These are phyloP conservation scores for Myrmecobius fasciatus DNA, from an alignment of 2,113 vertebrate species.

Conservation along the genomic window DNA sequence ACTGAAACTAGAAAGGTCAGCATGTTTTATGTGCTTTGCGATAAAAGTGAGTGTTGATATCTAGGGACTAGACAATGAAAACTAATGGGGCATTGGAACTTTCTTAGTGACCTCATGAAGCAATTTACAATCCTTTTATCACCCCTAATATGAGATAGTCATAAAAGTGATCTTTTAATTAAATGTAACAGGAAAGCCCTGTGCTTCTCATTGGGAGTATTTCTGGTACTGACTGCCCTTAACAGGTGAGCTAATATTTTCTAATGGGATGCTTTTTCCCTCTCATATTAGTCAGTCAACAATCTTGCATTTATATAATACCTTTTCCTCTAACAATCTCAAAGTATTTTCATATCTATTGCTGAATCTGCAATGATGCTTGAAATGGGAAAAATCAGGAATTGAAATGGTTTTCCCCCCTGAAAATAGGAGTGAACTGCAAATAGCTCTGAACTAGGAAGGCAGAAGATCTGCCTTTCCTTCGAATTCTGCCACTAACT, in stretches of 20 bases:
- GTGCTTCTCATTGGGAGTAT: slow-evolving; percentile 40
- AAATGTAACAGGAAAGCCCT: slow-evolving; percentile 59
- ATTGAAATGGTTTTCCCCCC: neutral
- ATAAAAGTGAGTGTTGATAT: slow-evolving; percentile 73
- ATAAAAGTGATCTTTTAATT: slow-evolving; percentile 72
- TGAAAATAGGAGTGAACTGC: neutral
- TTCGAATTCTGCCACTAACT: neutral
- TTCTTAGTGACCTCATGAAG: slow-evolving; percentile 69
- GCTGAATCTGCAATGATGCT: neutral
- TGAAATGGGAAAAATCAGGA: neutral
- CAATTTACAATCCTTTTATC: slow-evolving; percentile 69
- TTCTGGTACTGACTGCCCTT: slow-evolving; percentile 33
- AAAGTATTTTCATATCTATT: neutral
- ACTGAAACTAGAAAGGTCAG: slow-evolving; percentile 65
- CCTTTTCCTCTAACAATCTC: neutral
- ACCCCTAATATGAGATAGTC: slow-evolving; percentile 63
- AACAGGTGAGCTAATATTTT: slow-evolving; percentile 49
- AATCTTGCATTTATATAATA: slow-evolving; percentile 37
- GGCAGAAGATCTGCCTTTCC: neutral
- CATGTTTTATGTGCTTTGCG: slow-evolving; percentile 72
- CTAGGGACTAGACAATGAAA: slow-evolving; percentile 74
- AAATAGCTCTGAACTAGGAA: neutral
- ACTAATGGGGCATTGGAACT: slow-evolving; percentile 75
- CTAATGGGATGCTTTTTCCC: neutral
- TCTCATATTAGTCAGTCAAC: neutral